Conservation (phyloP, 30 jellyfish, hydroid and myxozoan genomes). For the Nemopilema nomurai region DNA sequence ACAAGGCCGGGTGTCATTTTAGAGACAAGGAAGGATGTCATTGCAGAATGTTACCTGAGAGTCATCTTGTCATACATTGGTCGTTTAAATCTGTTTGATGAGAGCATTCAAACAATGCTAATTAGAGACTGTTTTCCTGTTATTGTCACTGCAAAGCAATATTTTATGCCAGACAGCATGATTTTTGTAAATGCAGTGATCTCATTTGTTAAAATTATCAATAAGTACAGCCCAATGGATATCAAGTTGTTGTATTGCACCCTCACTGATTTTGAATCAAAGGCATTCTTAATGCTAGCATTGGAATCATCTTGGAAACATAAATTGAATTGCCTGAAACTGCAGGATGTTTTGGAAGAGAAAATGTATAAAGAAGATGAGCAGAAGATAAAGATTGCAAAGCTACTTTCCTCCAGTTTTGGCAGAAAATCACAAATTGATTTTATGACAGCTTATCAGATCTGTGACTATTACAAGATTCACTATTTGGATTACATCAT, state of each 20-base stretch:
- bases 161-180: constrained; percentile 32
- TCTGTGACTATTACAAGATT: constrained; percentile 63
- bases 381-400: constrained; percentile 33
- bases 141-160: constrained; percentile 42
- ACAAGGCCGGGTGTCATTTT: constrained; percentile 7
- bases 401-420: constrained; percentile 38
- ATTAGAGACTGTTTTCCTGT: constrained; percentile 61
- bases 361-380: constrained; percentile 22
- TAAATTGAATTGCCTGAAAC: constrained; percentile 29
- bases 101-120: constrained; percentile 51
- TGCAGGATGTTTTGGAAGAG: constrained; percentile 31
- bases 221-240: constrained; percentile 26
- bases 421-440: not conserved
- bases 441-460: constrained; percentile 51
- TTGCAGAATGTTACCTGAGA: constrained; percentile 55
- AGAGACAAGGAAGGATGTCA: constrained; percentile 26
- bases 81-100: constrained; percentile 44
- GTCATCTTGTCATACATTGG: constrained; percentile 51
- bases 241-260: constrained; percentile 41
- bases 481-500: constrained; percentile 63
- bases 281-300: constrained; percentile 41
- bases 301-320: constrained; percentile 56
- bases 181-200: constrained; percentile 37
- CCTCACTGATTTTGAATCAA: constrained; percentile 36
- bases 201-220: constrained; percentile 34